phyloP scores from a whole-genome alignment of 2,797 vertebrate genomes.

The Lagodon rhomboides region DNA sequence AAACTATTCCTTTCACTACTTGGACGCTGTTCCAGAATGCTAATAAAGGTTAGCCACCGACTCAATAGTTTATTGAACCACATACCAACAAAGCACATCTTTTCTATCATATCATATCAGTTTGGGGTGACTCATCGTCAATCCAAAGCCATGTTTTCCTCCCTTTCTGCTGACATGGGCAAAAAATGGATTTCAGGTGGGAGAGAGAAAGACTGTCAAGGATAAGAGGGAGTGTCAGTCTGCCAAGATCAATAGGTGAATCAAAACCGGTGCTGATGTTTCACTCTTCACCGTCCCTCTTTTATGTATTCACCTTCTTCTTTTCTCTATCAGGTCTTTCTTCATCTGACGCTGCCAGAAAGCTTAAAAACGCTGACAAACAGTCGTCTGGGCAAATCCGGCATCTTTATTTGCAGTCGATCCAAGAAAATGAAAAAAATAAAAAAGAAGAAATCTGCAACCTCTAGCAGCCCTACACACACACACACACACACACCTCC shows the following conservation, averaged over 20 bases:
- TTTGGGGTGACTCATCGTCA: constrained; percentile 60
- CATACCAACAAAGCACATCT: constrained; percentile 25
- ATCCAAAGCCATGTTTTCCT: constrained; percentile 58
- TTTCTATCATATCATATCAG: constrained; percentile 46
- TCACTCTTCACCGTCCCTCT: constrained; percentile 70
- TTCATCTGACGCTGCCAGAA: constrained; percentile 76
- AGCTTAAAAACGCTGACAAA: constrained; percentile 83
- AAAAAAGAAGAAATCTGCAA: constrained; percentile 32
- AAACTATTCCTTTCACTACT: neutral
- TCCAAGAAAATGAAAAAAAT: constrained; percentile 38
- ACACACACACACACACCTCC: neutral
- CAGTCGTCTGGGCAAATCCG: constrained; percentile 68
- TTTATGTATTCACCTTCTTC: constrained; percentile 81
- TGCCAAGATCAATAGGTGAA: constrained; percentile 85
- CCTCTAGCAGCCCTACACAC: constrained; percentile 38
- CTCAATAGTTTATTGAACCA: constrained; percentile 25
- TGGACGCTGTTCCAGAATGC: neutral
- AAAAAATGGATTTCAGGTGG: constrained; percentile 72
- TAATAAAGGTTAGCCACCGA: constrained; percentile 11
- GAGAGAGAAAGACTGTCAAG: constrained; percentile 76
- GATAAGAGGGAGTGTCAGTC: constrained; percentile 77
- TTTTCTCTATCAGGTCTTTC: constrained; percentile 71
- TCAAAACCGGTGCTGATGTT: constrained; percentile 83
- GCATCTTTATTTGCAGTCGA: constrained; percentile 74
- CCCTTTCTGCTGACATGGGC: constrained; percentile 72